Conservation (phyloP, 2,113 vertebrate species). For the Sus scrofa region DNA sequence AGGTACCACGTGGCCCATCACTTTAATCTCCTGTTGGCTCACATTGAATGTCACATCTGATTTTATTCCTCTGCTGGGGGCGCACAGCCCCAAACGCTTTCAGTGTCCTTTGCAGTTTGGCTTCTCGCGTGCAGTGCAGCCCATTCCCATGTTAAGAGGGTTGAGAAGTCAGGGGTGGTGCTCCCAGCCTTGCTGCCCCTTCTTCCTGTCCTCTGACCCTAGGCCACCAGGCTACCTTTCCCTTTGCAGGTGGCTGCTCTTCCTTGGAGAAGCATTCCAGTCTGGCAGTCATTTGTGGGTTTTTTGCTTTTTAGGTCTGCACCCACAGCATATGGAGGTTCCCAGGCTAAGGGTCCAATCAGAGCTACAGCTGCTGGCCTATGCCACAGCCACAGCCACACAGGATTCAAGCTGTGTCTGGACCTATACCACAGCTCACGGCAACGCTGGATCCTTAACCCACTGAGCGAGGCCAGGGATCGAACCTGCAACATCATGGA, state of each 20-base stretch:
- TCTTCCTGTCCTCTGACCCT: neutral
- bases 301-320: no score
- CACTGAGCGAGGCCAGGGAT: no score
- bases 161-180: no score
- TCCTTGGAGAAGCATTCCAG: neutral
- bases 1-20: accelerated
- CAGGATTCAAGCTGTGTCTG: no score
- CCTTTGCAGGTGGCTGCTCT: neutral
- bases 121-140: neutral
- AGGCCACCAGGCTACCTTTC: neutral
- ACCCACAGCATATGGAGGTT: no score
- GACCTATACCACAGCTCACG: no score
- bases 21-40: neutral
- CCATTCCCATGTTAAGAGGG: neutral
- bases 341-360: no score
- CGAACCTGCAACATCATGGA: no score
- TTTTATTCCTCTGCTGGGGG: neutral
- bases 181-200: neutral
- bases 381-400: no score
- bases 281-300: neutral
- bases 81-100: neutral
- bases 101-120: neutral
- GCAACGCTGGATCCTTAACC: no score
- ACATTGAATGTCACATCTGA: accelerated
- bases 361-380: no score